A percentile compares a stretch with the other conserved stretches of the same genome.
phyloP scores from a whole-genome alignment of 2,797 vertebrate genomes.

The Rhynchotus rufescens region DNA sequence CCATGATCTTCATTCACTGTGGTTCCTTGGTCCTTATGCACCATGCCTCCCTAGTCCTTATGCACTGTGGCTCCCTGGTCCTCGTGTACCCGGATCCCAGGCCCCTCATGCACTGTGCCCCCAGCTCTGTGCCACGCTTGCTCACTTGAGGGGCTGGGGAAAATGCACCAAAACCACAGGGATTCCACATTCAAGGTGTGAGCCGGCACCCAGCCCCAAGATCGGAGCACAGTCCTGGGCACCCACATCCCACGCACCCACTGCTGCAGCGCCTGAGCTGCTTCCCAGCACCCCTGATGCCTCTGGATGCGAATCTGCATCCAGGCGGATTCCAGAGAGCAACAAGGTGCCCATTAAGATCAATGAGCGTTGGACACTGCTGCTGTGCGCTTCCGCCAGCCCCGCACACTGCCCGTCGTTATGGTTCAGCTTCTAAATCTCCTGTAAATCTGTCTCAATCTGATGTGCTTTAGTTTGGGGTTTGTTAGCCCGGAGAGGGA shows the following conservation, averaged over 20 bases:
- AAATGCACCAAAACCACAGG: not conserved
- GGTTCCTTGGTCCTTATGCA: too few species aligned
- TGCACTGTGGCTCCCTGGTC: too few species aligned
- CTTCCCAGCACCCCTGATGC: not conserved
- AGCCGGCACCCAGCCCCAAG: fast-evolving
- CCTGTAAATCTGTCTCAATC: not conserved
- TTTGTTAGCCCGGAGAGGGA: not conserved
- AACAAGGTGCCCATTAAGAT: not conserved
- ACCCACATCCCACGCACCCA: fast-evolving
- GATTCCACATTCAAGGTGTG: too few species aligned
- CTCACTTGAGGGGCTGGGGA: not conserved
- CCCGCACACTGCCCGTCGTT: not conserved
- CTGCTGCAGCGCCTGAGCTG: fast-evolving
- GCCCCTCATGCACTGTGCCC: too few species aligned
- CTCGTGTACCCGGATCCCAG: too few species aligned
- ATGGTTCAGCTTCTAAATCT: not conserved
- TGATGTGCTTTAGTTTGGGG: not conserved
- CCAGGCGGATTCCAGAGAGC: not conserved
- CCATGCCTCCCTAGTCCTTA: too few species aligned
- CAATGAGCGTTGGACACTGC: not conserved
- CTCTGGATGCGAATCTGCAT: not conserved
- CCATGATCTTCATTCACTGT: too few species aligned
- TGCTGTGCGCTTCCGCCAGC: not conserved
- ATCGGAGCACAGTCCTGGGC: fast-evolving
- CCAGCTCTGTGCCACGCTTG: too few species aligned